Evolutionary conservation across 2,888 invertebrate species (phyloP).

Genomic region (Endomychus coccineus): DNA sequence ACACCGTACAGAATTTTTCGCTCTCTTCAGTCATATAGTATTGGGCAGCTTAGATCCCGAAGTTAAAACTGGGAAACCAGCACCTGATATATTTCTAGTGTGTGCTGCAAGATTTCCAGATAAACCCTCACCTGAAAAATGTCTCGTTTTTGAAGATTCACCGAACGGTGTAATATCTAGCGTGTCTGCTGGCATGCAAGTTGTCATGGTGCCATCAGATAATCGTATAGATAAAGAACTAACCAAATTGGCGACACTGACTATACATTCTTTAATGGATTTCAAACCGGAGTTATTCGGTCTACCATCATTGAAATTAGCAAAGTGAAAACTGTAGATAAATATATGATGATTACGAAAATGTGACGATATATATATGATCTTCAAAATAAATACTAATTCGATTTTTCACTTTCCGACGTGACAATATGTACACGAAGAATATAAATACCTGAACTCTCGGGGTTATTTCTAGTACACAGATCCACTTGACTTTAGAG

Average conservation of each 20-base stretch:
- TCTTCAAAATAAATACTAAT: no score
- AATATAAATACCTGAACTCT: no score
- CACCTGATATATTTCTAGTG: conserved; percentile 74
- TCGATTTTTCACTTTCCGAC: no score
- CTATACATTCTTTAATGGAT: conserved; percentile 64
- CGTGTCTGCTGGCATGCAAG: conserved; percentile 75
- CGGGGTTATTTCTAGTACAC: no score
- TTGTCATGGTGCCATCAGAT: conserved; percentile 79
- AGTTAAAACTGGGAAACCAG: conserved; percentile 80
- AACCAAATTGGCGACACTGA: conserved; percentile 57
- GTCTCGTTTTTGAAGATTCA: conserved; percentile 88
- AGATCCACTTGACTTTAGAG: no score
- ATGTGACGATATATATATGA: no score
- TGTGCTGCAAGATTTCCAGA: conserved; percentile 67
- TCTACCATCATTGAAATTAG: conserved; percentile 58
- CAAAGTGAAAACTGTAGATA: no score
- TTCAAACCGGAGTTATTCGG: conserved; percentile 81
- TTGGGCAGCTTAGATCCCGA: conserved; percentile 76
- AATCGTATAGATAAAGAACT: no score
- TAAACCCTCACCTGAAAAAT: conserved; percentile 56
- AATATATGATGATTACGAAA: no score
- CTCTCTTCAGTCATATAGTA: conserved; percentile 67
- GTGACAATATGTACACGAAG: no score
- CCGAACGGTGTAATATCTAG: conserved; percentile 82
- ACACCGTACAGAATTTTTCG: conserved; percentile 57